Evolutionary conservation across 2,113 vertebrate species (phyloP).

Genomic region (Anoura caudifer): DNA sequence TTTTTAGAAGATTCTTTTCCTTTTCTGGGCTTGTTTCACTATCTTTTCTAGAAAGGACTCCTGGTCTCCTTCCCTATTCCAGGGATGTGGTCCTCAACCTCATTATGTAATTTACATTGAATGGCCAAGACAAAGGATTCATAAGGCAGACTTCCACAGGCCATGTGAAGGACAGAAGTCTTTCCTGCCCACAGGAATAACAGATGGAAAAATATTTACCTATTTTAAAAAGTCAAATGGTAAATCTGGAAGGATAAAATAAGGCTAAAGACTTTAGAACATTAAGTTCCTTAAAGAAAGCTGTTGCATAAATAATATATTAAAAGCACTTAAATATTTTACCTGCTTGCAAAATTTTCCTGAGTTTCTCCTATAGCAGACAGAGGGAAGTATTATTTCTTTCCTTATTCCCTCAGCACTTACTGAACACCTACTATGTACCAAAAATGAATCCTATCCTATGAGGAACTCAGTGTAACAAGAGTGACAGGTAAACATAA

Average conservation of each 20-base stretch:
- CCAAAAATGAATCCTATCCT: not conserved
- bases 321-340: constrained; percentile 52
- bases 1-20: not conserved
- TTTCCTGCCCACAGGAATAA: constrained; percentile 43
- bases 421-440: not conserved
- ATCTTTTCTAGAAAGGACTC: not conserved
- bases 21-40: constrained; percentile 31
- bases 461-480: not conserved
- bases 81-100: not conserved
- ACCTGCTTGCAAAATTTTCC: constrained; percentile 41
- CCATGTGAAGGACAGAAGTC: not conserved
- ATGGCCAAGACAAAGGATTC: not conserved
- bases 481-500: not conserved
- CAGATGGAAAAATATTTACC: constrained; percentile 58
- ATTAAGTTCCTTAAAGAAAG: constrained; percentile 64
- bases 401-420: not conserved
- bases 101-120: not conserved
- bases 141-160: not conserved
- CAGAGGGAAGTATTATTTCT: not conserved
- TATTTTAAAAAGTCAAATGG: constrained; percentile 63
- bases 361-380: not conserved
- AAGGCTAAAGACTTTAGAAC: constrained; percentile 54
- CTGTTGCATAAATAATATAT: constrained; percentile 68
- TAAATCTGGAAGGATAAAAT: constrained; percentile 52
- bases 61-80: not conserved